Percentiles rank a stretch among this genome's conserved stretches.
Conservation (phyloP, 2,797 vertebrate species). For the Molothrus aeneus region DNA sequence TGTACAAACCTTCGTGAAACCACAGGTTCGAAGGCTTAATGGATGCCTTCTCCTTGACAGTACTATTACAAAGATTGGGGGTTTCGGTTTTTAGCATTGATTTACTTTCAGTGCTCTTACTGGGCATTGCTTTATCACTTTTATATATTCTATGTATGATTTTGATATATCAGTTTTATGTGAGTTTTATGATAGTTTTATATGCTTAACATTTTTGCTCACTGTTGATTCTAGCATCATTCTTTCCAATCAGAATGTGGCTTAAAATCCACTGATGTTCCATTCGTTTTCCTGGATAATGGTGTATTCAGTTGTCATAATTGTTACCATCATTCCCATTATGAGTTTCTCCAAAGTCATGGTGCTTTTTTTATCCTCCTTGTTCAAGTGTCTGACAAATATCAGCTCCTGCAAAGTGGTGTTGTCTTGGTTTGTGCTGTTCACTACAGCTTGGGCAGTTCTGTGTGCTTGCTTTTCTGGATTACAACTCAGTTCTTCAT, state of each 20-base stretch:
- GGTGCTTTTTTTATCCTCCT: background rate
- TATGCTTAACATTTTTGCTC: background rate
- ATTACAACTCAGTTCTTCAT: background rate
- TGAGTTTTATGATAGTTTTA: background rate
- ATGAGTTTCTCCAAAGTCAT: background rate
- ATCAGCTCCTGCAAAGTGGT: background rate
- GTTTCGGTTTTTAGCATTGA: background rate
- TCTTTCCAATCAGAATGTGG: background rate
- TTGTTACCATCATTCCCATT: background rate
- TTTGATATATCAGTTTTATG: background rate
- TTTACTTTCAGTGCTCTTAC: background rate
- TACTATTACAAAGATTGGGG: background rate
- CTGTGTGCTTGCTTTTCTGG: background rate
- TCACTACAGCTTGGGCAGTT: background rate
- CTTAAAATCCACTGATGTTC: background rate
- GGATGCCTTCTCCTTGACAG: background rate
- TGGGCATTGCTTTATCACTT: background rate
- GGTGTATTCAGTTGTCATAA: background rate
- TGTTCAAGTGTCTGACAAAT: background rate
- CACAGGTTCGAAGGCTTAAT: background rate
- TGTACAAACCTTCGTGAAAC: background rate
- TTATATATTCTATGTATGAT: background rate
- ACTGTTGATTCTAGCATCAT: background rate
- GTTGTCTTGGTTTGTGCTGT: background rate
- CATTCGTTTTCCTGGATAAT: background rate